These are phyloP conservation scores for Sarcophaga peregrina DNA, from an alignment of 1,140 invertebrate genomes.

Conservation along the genomic window DNA sequence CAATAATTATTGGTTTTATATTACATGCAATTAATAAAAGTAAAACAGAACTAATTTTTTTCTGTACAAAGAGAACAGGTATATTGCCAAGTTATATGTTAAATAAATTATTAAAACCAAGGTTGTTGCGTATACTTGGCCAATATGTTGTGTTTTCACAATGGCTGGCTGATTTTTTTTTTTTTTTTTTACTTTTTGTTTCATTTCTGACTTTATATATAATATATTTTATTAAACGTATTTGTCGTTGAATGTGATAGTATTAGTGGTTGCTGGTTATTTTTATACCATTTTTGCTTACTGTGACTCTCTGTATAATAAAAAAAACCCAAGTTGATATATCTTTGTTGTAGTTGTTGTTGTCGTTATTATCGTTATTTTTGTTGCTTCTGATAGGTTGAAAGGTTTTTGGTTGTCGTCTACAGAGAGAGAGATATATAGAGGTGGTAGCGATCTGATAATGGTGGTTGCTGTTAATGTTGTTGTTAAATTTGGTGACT, in stretches of 20 bases:
- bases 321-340: background rate
- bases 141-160: slow-evolving; percentile 36
- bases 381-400: slow-evolving; percentile 1
- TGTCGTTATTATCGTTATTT: background rate
- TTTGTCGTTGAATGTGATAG: background rate
- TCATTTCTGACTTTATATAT: background rate
- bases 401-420: background rate
- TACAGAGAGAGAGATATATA: background rate
- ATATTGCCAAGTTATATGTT: background rate
- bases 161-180: slow-evolving; percentile 14
- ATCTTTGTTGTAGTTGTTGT: background rate
- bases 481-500: slow-evolving; percentile 18
- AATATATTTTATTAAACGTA: no score
- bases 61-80: background rate
- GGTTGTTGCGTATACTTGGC: slow-evolving; percentile 36
- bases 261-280: slow-evolving; percentile 2
- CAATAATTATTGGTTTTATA: no score
- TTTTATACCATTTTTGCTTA: slow-evolving; percentile 15
- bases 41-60: background rate
- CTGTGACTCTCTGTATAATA: slow-evolving; percentile 4
- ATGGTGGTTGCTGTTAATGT: slow-evolving; percentile 23
- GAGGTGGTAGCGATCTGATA: slow-evolving; percentile 1
- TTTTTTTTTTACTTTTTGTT: background rate
- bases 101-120: slow-evolving; percentile 34
- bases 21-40: background rate